Conservation (phyloP, 2,888 invertebrate genomes). For the Hedya salicella region DNA sequence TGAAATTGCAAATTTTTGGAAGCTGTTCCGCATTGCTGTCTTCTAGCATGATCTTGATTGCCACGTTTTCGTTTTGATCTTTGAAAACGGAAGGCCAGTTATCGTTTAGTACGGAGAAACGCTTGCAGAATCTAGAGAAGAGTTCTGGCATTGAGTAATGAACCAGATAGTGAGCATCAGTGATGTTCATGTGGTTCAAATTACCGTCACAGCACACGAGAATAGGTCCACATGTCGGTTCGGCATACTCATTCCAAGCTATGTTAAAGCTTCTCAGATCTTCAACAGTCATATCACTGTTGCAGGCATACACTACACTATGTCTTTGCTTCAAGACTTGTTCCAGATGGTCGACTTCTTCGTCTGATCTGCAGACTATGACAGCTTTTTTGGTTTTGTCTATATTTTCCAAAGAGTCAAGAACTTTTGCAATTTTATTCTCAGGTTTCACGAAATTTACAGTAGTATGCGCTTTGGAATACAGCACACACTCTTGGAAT, state of each 20-base stretch:
- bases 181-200: slow-evolving; percentile 86
- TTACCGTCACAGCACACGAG: slow-evolving; percentile 89
- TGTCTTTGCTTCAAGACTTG: slow-evolving; percentile 56
- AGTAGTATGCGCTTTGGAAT: slow-evolving; percentile 82
- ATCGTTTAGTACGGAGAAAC: slow-evolving; percentile 88
- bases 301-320: slow-evolving; percentile 62
- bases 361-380: slow-evolving; percentile 85
- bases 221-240: slow-evolving; percentile 75
- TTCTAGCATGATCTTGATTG: slow-evolving; percentile 85
- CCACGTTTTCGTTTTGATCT: slow-evolving; percentile 56
- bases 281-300: slow-evolving; percentile 70
- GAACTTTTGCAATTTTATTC: slow-evolving; percentile 72
- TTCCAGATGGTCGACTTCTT: slow-evolving; percentile 80
- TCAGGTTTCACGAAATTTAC: slow-evolving; percentile 68
- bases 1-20: slow-evolving; percentile 85
- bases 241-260: slow-evolving; percentile 69
- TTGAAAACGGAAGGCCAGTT: slow-evolving; percentile 81
- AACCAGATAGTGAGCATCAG: slow-evolving; percentile 87
- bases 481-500: slow-evolving; percentile 90
- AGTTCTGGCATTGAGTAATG: slow-evolving; percentile 89
- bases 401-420: slow-evolving; percentile 78
- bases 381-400: slow-evolving; percentile 82
- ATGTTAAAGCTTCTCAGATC: slow-evolving; percentile 70
- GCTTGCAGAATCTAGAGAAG: slow-evolving; percentile 88
- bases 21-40: slow-evolving; percentile 85